Evolutionary conservation across 2,113 vertebrate species (phyloP).

Genomic region (Rhombomys opimus): DNA sequence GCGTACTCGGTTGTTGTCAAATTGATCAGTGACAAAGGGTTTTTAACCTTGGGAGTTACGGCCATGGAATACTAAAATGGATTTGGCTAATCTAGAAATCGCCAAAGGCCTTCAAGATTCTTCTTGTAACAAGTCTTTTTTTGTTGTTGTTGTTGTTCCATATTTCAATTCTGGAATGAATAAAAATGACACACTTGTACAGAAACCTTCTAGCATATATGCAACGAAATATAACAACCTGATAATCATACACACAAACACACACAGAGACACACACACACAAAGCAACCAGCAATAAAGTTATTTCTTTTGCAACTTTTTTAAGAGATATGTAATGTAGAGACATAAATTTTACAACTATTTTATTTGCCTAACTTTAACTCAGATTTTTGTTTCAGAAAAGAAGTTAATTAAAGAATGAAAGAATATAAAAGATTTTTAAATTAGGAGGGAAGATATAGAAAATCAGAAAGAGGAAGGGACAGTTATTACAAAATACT

Average conservation of each 20-base stretch:
- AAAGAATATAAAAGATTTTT: too few relatives aligned
- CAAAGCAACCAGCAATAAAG: too few relatives aligned
- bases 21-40: slow-evolving; percentile 9
- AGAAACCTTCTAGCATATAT: slow-evolving; percentile 5
- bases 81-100: slow-evolving; percentile 32
- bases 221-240: background rate
- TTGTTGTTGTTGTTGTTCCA: background rate
- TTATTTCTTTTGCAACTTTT: too few relatives aligned
- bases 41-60: slow-evolving; percentile 46
- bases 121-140: slow-evolving; percentile 52
- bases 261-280: too few relatives aligned
- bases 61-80: background rate
- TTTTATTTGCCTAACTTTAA: too few relatives aligned
- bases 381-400: too few relatives aligned
- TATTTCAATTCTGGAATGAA: background rate
- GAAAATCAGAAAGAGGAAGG: too few relatives aligned
- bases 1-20: background rate
- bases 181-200: background rate
- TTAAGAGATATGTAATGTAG: too few relatives aligned
- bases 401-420: too few relatives aligned
- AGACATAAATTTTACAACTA: too few relatives aligned
- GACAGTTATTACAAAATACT: background rate
- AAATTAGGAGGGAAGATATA: too few relatives aligned
- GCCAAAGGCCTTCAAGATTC: slow-evolving; percentile 41
- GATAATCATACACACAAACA: background rate